Base-by-base conservation (phyloP, 2,888 invertebrate genomes). In the Onchidella celtica region DNA sequence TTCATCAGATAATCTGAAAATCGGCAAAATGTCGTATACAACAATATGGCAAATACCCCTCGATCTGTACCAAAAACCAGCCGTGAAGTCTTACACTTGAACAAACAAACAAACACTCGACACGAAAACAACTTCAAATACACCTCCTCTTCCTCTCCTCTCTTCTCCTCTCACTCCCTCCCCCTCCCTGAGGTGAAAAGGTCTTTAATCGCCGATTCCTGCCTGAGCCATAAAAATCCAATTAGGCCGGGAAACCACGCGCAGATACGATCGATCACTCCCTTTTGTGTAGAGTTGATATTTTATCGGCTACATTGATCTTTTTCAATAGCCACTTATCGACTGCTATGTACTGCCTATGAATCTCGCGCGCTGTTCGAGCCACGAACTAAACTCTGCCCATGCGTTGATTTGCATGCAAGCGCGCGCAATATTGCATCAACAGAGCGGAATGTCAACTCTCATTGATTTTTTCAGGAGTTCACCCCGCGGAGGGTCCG, bases 301-400 rank as follows among this genome's bases (percentile, higher is more conserved):
- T 73, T 73, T 73, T 73, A 73, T 73, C 73, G 73, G 59, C 21
- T 73, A 59, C 34, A 73, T 73, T 73, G 73, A 73, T 73, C 73
- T 73, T 73, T 73, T 55, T 73, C 59, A 73, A 73, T 73, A n/a
- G 59, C 59, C 73, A 55, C 57, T 73, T 59, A 73, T 73, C 73
- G 55, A 68, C 68, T 68, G n/a, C 36, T 68, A 21, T 68, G 68
- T 68, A 68, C 38, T 38, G 34, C 36, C 36, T 11, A 36, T 68
- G 68, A 68, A 36, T 68, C 38, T 24, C 36, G 34, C 24, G 38
- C 68, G n/a, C 21, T 17, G 9, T 6, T 47, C 17, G 47, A 47
- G 6, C 47, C 9, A 6, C 47, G 47, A 47, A 17, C 47, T 47
- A 47, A 47, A 47, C 47, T n/a, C n/a, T 47, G 47, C 47, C 47